Evolutionary conservation across 1,140 invertebrate species (phyloP).

Genomic region (Drosophila erecta): DNA sequence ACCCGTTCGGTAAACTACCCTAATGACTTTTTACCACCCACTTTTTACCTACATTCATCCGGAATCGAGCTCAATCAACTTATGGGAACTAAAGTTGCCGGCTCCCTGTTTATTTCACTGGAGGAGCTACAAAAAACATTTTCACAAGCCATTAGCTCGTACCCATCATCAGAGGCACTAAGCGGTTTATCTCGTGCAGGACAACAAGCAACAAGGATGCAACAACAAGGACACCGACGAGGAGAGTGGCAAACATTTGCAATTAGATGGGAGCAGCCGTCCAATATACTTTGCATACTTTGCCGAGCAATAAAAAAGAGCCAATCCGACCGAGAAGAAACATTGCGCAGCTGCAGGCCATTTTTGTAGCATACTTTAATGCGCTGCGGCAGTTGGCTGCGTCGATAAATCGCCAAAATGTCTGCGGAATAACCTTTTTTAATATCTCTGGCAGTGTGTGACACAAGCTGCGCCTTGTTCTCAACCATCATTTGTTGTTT

Average conservation of each 20-base stretch:
- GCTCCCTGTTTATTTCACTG: constrained; percentile 47
- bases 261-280: constrained; percentile 23
- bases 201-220: background rate
- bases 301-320: constrained; percentile 38
- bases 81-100: constrained; percentile 9
- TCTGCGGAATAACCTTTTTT: constrained; percentile 36
- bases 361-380: constrained; percentile 32
- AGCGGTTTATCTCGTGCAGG: constrained; percentile 65
- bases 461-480: constrained; percentile 30
- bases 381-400: constrained; percentile 16
- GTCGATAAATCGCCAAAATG: constrained; percentile 37
- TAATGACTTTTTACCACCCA: constrained; percentile 44
- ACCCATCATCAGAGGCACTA: constrained; percentile 58
- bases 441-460: constrained; percentile 37
- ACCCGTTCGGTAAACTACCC: constrained; percentile 6
- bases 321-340: constrained; percentile 7
- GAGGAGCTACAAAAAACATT: constrained; percentile 50
- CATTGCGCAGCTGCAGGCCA: constrained; percentile 30
- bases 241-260: constrained; percentile 29
- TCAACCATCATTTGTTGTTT: constrained; percentile 31
- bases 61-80: constrained; percentile 57
- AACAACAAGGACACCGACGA: constrained; percentile 14
- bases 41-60: background rate
- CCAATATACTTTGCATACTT: constrained; percentile 47
- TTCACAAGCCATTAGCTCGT: constrained; percentile 72